Base-by-base conservation (phyloP, 2,888 invertebrate species). In the Dioctria rufipes region DNA sequence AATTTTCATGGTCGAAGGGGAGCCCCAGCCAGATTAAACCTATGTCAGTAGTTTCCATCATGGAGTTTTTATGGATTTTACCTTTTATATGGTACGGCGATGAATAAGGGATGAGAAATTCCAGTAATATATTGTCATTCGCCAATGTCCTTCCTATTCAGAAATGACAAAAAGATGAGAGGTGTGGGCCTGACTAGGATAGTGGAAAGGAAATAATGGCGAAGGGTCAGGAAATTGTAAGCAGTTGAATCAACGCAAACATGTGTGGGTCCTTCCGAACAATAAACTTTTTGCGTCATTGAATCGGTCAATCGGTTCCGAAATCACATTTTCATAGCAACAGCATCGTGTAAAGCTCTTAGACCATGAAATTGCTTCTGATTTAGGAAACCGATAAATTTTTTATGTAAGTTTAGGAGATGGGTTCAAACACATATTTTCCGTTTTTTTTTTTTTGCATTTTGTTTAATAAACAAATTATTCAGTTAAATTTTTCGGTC, bases 201-300 rank as follows among this genome's bases (percentile, higher is more conserved):
- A 69, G 25, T 60, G 42, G 42, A 73, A 60, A 73, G 60, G 77
- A 77, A 61, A 77, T 77, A 49, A 77, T 63, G 77, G 39, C 43
- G 46, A 77, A 77, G 51, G 63, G 77, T 77, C 77, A 77, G 77
- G 77, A 77, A 77, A 77, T 77, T 63, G 63, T 63, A 63, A 63
- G 61, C 46, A 63, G 77, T 77, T 63, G 63, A 77, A 77, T 77
- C 77, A 77, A 77, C 77, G 63, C 77, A 77, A 77, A 77, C 77
- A 77, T 63, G 77, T 77, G 77, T 77, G 77, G n/a, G 40, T 43
- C 54, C 58, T 66, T 51, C 51, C 58, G 78, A 54, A 78, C 78
- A 78, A 78, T 78, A 78, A 78, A 78, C 58, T 78, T 78, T 78
- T 43, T 58, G 43, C 78, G 42, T 67, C 66, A 78, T 4, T 58